These are phyloP conservation scores for Pseudanteris insignis DNA, from an alignment of 2,888 invertebrate genomes.

Conservation along the genomic window DNA sequence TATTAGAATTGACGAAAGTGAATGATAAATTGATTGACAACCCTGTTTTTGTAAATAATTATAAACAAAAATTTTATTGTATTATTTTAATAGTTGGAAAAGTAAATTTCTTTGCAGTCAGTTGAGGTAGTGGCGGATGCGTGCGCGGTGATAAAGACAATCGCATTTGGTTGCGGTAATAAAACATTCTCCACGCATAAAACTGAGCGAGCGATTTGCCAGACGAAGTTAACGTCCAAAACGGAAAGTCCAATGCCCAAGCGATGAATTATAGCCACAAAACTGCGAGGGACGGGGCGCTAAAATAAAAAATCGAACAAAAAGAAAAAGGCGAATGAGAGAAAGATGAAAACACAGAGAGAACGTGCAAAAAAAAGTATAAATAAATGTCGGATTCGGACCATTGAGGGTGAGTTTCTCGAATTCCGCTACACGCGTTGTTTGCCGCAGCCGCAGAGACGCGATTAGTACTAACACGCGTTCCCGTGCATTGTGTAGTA, in stretches of 20 bases:
- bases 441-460: constrained; percentile 18
- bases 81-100: no score
- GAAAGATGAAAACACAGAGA: no score
- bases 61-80: no score
- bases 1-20: no score
- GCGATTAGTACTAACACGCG: constrained; percentile 35
- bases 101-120: no score
- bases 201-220: constrained; percentile 48
- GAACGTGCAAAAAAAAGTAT: no score
- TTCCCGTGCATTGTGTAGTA: constrained; percentile 13
- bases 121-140: constrained; percentile 1
- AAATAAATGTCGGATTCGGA: constrained; percentile 6
- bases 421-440: constrained; percentile 28
- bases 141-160: no score
- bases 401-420: constrained; percentile 15
- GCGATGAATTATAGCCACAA: constrained; percentile 51
- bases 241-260: constrained; percentile 33
- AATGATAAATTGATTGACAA: no score
- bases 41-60: no score
- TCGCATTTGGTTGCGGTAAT: constrained; percentile 47
- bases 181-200: constrained; percentile 53
- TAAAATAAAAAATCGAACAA: constrained; percentile 1
- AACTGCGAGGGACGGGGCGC: constrained; percentile 20
- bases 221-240: constrained; percentile 42
- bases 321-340: background rate